Percentiles rank a stretch among this genome's conserved stretches.
Conservation (phyloP, 2,113 vertebrate species). For the Caretta caretta region DNA sequence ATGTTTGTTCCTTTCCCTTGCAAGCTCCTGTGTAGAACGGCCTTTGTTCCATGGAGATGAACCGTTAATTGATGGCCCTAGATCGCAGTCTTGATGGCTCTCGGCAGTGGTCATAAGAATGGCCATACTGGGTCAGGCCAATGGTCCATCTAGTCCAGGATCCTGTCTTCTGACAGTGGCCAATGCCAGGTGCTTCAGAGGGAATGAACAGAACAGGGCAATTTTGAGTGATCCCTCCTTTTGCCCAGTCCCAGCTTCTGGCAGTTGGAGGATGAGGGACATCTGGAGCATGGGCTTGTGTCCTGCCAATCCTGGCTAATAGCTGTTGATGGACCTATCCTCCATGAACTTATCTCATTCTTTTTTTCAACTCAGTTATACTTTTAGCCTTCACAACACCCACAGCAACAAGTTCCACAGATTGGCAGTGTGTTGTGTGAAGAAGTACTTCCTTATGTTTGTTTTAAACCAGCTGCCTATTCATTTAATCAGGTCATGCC, state of each 20-base stretch:
- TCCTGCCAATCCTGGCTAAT: not conserved
- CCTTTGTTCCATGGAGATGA: not conserved
- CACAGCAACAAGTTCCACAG: not conserved
- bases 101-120: not conserved
- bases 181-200: not conserved
- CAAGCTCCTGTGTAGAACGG: not conserved
- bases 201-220: not conserved
- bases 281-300: not conserved
- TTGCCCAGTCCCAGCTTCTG: not conserved
- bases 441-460: not conserved
- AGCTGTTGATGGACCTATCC: not conserved
- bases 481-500: not conserved
- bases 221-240: not conserved
- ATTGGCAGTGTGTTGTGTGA: not conserved
- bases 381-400: not conserved
- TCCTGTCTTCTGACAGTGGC: not conserved
- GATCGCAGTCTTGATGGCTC: not conserved
- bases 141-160: not conserved
- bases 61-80: not conserved
- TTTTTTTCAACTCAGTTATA: not conserved
- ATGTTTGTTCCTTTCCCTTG: not conserved
- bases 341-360: not conserved
- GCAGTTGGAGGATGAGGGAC: not conserved
- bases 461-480: not conserved
- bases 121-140: not conserved